Conservation (phyloP, 2,888 invertebrate species). For the Timema cristinae region DNA sequence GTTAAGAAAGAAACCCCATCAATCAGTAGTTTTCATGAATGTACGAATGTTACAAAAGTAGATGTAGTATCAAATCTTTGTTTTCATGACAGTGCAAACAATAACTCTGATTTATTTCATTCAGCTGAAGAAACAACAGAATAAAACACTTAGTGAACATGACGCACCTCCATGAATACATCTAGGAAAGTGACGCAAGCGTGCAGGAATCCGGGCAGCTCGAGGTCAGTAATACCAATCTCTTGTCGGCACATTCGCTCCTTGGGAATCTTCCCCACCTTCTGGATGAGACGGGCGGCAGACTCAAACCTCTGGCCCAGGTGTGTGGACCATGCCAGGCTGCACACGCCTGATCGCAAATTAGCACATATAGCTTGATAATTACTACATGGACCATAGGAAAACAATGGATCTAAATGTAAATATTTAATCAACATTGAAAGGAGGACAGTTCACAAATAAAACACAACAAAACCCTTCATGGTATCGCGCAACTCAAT, state of each 20-base stretch:
- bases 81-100: no score
- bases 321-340: slow-evolving; percentile 85
- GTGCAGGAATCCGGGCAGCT: slow-evolving; percentile 45
- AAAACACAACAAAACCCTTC: no score
- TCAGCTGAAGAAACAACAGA: no score
- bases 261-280: slow-evolving; percentile 79
- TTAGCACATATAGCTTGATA: neutral
- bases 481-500: no score
- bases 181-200: slow-evolving; percentile 50
- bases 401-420: neutral
- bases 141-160: no score
- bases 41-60: no score
- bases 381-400: neutral
- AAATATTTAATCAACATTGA: no score
- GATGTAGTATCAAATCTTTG: no score
- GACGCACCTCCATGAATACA: slow-evolving; percentile 54
- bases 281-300: slow-evolving; percentile 70
- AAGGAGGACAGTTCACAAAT: no score
- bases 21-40: no score
- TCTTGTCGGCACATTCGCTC: slow-evolving; percentile 78
- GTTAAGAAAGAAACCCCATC: no score
- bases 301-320: slow-evolving; percentile 76
- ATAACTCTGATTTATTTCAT: no score
- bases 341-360: slow-evolving; percentile 61
- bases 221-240: slow-evolving; percentile 63